A percentile compares a stretch with the other conserved stretches of the same genome.
Conservation (phyloP, 2,797 vertebrate genomes). For the Platalea minor region DNA sequence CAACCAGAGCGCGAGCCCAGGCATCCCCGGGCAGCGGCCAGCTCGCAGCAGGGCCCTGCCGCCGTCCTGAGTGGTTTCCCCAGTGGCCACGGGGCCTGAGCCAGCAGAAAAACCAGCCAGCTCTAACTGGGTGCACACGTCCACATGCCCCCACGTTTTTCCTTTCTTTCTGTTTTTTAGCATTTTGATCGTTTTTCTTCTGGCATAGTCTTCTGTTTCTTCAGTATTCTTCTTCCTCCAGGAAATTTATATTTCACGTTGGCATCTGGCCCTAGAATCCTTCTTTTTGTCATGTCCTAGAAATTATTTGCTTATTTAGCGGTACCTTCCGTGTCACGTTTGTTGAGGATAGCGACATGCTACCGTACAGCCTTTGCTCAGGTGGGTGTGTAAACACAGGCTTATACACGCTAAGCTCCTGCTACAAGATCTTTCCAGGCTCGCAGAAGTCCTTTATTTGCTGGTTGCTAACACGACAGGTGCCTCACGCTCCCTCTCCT, state of each 20-base stretch:
- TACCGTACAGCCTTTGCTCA: neutral
- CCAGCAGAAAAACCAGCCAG: neutral
- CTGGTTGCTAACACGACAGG: neutral
- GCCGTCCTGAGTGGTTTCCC: neutral
- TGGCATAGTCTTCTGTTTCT: neutral
- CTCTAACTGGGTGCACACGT: neutral
- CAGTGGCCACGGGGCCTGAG: neutral
- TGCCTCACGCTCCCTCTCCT: neutral
- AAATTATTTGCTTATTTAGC: constrained; percentile 10
- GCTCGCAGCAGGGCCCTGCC: neutral
- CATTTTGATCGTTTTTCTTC: neutral
- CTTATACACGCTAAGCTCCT: neutral
- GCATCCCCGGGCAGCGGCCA: neutral
- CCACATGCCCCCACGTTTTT: neutral
- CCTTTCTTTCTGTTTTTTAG: neutral
- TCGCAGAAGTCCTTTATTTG: neutral
- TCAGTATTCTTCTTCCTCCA: neutral
- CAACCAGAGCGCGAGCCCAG: neutral
- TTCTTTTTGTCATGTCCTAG: neutral
- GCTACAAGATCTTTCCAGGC: neutral
- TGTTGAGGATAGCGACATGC: neutral
- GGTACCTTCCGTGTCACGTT: neutral
- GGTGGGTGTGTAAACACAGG: neutral
- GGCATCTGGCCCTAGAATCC: neutral
- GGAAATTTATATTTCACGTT: constrained; percentile 20